Evolutionary conservation across 2,888 invertebrate species (phyloP).

Genomic region (Ctenicera cuprea): DNA sequence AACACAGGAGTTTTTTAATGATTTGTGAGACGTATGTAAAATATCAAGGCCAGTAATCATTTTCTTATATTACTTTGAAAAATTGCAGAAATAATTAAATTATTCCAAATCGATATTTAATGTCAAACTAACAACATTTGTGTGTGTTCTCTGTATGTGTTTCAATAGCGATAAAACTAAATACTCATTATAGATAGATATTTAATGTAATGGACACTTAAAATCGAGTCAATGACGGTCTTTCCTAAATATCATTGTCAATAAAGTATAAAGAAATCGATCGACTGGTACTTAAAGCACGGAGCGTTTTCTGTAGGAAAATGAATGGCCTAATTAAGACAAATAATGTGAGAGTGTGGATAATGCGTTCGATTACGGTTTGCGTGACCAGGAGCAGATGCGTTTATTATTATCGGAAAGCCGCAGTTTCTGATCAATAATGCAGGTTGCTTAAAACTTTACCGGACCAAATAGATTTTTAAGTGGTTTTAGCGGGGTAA

Average conservation of each 20-base stretch:
- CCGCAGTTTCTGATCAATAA: slow-evolving; percentile 46
- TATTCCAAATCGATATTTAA: neutral
- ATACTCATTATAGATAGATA: no score
- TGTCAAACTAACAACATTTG: neutral
- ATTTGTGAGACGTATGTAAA: neutral
- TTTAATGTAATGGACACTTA: neutral
- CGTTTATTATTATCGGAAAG: slow-evolving; percentile 41
- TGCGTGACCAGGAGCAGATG: slow-evolving; percentile 49
- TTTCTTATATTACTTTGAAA: neutral
- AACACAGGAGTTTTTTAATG: neutral
- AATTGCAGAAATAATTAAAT: neutral
- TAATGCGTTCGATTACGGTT: slow-evolving; percentile 48
- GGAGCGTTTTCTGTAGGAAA: slow-evolving; percentile 40
- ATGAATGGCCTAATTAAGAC: slow-evolving; percentile 61
- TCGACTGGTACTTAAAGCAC: slow-evolving; percentile 32
- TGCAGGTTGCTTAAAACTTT: slow-evolving; percentile 38
- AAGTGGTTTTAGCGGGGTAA: slow-evolving; percentile 22
- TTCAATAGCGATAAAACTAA: no score
- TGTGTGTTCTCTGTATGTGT: no score
- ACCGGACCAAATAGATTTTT: slow-evolving; percentile 37
- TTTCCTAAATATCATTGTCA: neutral
- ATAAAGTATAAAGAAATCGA: slow-evolving; percentile 28
- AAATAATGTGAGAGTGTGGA: slow-evolving; percentile 49
- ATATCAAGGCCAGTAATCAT: no score
- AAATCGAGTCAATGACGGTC: neutral